Evolutionary conservation across 2,888 invertebrate species (phyloP).

Genomic region (Synergus japonicus): DNA sequence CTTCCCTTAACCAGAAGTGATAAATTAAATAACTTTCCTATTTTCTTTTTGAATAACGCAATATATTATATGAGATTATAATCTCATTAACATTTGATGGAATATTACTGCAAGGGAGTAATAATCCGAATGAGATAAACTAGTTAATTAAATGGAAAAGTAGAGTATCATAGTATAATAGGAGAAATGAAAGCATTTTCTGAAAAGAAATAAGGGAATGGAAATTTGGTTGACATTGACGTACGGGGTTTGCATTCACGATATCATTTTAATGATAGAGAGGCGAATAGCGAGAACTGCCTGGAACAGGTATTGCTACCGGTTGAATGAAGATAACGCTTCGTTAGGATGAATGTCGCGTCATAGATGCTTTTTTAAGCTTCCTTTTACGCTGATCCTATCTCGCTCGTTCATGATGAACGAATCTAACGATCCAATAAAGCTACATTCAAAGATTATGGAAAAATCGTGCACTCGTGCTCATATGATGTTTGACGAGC

Average conservation of each 20-base stretch:
- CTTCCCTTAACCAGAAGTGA: neutral
- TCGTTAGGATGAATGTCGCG: slow-evolving; percentile 68
- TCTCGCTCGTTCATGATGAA: slow-evolving; percentile 22
- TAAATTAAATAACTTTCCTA: too few species aligned
- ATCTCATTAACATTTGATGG: neutral
- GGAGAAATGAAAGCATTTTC: neutral
- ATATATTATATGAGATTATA: too few species aligned
- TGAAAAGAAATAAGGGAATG: neutral
- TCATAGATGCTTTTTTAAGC: slow-evolving; percentile 47
- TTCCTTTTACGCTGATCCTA: neutral
- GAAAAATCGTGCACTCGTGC: slow-evolving; percentile 9
- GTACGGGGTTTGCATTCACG: slow-evolving; percentile 48
- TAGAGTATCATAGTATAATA: slow-evolving; percentile 11
- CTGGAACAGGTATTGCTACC: slow-evolving; percentile 60
- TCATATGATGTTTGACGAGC: neutral
- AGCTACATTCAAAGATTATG: slow-evolving; percentile 27
- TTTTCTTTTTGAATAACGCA: too few species aligned
- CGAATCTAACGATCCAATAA: slow-evolving; percentile 25
- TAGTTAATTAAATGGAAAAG: neutral
- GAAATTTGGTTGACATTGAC: slow-evolving; percentile 19
- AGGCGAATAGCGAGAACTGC: slow-evolving; percentile 55
- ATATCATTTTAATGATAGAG: slow-evolving; percentile 66
- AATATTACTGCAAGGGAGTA: neutral
- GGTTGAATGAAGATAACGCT: slow-evolving; percentile 68
- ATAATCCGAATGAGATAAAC: neutral